Base-by-base conservation (phyloP, 2,113 vertebrate species). In the Acanthisitta chloris region DNA sequence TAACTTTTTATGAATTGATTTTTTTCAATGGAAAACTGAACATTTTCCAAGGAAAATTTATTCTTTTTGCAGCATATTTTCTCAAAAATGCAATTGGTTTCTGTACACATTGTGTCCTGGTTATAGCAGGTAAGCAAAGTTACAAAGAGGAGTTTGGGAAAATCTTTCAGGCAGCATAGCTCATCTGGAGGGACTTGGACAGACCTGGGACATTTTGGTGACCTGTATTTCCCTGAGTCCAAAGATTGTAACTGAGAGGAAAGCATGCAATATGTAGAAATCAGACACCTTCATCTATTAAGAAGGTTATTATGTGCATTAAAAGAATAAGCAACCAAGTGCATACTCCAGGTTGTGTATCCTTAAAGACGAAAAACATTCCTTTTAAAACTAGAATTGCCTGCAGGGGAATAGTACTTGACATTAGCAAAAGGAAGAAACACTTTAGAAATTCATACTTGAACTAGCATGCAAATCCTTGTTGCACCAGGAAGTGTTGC, bases 221-320 rank as follows among this genome's bases (percentile, higher is more conserved):
- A 33, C 3, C 62, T n/a, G 7, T 40, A 58, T 67, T 84, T 72
- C 19, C 23, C n/a, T 33, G 34, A 64, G n/a, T 49, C 29, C 43
- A 49, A 54, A 65, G 9, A 52, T 31, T 5, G 8, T 20, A 45
- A 72, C 19, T 42, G 23, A 70, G 42, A 66, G 26, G 7, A 77
- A 54, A 46, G 26, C 42, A n/a, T 1, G 0, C 1, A 5, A 57
- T 15, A 15, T 0, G 0, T 26, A 57, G 26, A 40, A 77, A 55
- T 74, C 15, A 34, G 8, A 29, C 5, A 2, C 10, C 52, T 76
- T 74, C 61, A 76, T 62, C 6, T 82, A 14, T 82, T 58, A 55
- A 40, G 15, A 20, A 6, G 10, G 12, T 5, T 42, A 14, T 61
- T 45, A 51, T 7, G 17, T 43, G 9, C 29, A 25, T 48, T 74